phyloP scores from a whole-genome alignment of 2,797 vertebrate genomes.

The Enteromius radiatus region DNA sequence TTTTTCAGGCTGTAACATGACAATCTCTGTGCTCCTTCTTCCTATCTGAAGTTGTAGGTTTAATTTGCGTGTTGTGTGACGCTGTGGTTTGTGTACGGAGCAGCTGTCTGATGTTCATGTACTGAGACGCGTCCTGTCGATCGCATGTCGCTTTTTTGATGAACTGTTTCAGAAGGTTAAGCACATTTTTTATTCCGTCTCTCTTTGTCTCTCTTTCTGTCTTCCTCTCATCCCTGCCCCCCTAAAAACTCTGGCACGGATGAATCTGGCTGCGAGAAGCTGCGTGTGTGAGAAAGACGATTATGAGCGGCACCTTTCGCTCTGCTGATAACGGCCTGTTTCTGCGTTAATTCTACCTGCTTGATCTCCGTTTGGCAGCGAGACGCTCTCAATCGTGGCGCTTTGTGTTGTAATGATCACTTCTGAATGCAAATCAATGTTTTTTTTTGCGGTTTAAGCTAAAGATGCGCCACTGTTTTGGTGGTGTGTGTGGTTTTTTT shows the following conservation, averaged over 20 bases:
- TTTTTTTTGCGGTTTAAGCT: neutral
- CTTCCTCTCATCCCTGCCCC: neutral
- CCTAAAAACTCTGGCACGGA: conserved; percentile 49
- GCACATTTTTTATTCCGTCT: conserved; percentile 15
- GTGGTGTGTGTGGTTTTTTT: neutral
- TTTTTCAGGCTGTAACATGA: neutral
- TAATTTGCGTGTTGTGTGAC: neutral
- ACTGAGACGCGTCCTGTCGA: conserved; percentile 25
- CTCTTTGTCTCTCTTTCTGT: conserved; percentile 15
- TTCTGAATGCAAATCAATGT: conserved; percentile 33
- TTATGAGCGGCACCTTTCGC: conserved; percentile 46
- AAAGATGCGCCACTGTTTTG: neutral
- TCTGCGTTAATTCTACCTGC: conserved; percentile 57
- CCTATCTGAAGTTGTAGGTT: neutral
- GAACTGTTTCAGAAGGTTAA: conserved; percentile 38
- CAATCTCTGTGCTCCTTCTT: neutral
- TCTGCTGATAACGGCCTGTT: conserved; percentile 56
- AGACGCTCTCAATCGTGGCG: conserved; percentile 33
- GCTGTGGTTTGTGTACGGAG: neutral
- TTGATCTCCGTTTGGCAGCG: conserved; percentile 53
- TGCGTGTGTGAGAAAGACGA: conserved; percentile 50
- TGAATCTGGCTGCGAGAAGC: conserved; percentile 38
- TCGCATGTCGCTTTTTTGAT: conserved; percentile 23
- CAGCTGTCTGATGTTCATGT: conserved; percentile 19
- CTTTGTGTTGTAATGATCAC: conserved; percentile 48